Base-by-base conservation (phyloP, 1,140 invertebrate species). In the Mycetomoellerius zeteki region DNA sequence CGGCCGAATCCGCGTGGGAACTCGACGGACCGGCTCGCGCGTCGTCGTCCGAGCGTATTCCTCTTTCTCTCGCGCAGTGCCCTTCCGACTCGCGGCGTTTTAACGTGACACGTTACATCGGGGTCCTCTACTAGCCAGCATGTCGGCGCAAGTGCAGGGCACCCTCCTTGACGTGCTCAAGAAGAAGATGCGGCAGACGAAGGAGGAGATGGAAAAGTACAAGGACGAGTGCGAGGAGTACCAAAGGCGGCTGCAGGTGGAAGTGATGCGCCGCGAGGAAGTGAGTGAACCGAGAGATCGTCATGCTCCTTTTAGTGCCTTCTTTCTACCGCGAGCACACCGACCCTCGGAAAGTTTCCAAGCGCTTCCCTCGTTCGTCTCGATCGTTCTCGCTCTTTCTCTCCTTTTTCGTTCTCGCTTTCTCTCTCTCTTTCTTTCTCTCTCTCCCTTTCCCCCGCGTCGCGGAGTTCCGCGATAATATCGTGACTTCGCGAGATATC, bases 151-250 rank as follows among this genome's bases (percentile, higher is more conserved):
- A 96, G 97, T 98, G 96, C 97, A 98, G 96, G 98, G 98, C 93
- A 97, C 97, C 92, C 97, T 99, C 89, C 96, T 99, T 93, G 98
- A 99, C 96, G 98, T 99, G 92, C 97, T 99, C 90, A 99, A 99
- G 97, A 99, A 99, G 97, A 99, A 99, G 97, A 99, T 99, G 99
- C 97, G 98, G 92, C 98, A 99, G 95, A 98, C 99, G 87, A 99
- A 99, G 96, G 98, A 99, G 95, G 99, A 99, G 96, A 98, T 99
- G 97, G 99, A 99, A 95, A 98, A 98, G 95, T 98, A 98, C 96
- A 99, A 99, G 96, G 99, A 99, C 95, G 98, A 99, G 95, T 98
- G 98, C 94, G 98, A 99, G 95, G 98, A 99, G 94, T 97, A 97
- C 94, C 97, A 98, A 95, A 98, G 98, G 96, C 97, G 97, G 95